phyloP scores from a whole-genome alignment of 92 coral and sea anemone species.

The Umimayanthus kanabou region DNA sequence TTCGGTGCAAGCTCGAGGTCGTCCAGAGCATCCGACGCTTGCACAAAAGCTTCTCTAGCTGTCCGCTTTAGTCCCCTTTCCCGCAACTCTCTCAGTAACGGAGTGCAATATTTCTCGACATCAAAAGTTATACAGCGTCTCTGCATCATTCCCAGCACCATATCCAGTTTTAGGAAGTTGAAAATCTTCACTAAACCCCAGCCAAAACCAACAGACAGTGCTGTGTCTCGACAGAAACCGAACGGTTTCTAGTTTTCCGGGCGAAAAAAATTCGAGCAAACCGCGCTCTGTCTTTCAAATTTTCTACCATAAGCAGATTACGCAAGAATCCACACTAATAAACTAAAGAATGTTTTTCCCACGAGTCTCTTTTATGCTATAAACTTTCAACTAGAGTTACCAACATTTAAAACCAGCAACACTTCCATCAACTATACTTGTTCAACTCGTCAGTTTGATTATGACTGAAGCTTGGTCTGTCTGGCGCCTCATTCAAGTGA shows the following conservation, averaged over 20 bases:
- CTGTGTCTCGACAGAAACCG: not conserved
- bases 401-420: not conserved
- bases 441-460: constrained; percentile 19
- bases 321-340: not conserved
- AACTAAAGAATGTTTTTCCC: not conserved
- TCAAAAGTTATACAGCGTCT: constrained; percentile 69
- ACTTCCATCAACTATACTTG: not conserved
- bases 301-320: not conserved
- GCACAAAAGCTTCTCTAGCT: constrained; percentile 72
- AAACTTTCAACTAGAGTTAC: constrained; percentile 18
- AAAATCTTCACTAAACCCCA: constrained; percentile 5
- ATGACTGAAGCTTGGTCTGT: not conserved
- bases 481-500: constrained; percentile 19
- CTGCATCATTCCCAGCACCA: constrained; percentile 78
- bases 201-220: not conserved
- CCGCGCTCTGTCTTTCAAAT: not conserved
- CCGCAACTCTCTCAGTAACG: constrained; percentile 73
- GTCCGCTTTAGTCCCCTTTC: constrained; percentile 77
- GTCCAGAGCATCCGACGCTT: constrained; percentile 76
- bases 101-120: constrained; percentile 77
- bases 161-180: constrained; percentile 50
- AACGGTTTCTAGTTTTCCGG: not conserved
- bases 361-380: not conserved
- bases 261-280: not conserved
- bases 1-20: constrained; percentile 79